Evolutionary conservation across 2,797 vertebrate species (phyloP), one percentile per base, ranked within the genome.

Genomic region (Luscinia luscinia): DNA sequence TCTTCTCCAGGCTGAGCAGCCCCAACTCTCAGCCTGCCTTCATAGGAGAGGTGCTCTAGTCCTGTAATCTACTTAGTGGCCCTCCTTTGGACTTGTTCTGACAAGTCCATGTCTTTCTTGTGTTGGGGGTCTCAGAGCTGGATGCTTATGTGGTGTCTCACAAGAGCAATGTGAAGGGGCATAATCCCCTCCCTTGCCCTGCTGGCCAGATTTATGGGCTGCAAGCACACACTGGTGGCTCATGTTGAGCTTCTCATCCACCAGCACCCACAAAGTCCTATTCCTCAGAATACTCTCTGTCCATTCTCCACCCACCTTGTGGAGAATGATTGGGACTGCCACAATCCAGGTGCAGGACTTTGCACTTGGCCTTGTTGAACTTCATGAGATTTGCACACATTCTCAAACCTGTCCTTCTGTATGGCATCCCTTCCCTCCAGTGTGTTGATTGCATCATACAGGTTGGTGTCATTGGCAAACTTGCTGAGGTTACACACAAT

Each of bases 171-270:
- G 15, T 46, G 19, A 38, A 74, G 15, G 46, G 21, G 21, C 34
- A 74, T 30, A 54, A 48, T 81, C 22, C 11, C 21, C 12, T 55
- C 55, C 40, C 41, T 41, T 54, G 26, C 14, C 16, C 22, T 54
- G 10, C 48, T 75, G 62, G 34, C 11, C 36, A 24, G 15, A 15
- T 45, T 45, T 40, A 6, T n/a, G 38, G 23, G n/a, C 30, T 80
- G 40, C 18, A 38, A 18, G 34, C 2, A 0, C 21, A 48, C 15
- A 3, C 11, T 69, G 49, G 19, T 1, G 1, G 5, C 27, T 69
- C 36, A 28, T 3, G 6, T 48, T 30, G 41, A 55, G 9, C 15
- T 75, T 57, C 32, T 49, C 16, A 43, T 28, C 32, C 32, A n/a
- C 27, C 21, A 49, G 11, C 6, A 62, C 6, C 41, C 9, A 14